Conservation (phyloP, 2,113 vertebrate species). For the Tetraodon nigroviridis region DNA sequence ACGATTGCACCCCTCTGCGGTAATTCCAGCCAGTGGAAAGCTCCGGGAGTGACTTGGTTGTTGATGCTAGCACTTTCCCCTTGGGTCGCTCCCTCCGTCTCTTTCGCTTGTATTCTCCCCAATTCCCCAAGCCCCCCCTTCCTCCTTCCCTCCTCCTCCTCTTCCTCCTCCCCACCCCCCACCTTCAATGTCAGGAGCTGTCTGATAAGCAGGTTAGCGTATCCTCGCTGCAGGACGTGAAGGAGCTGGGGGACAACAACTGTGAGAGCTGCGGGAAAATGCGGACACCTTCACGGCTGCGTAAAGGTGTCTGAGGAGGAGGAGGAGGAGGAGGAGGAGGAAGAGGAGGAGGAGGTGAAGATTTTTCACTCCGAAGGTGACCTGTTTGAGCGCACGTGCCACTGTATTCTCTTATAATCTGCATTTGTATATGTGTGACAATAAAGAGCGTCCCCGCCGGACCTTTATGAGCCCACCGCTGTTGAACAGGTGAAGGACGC, state of each 20-base stretch:
- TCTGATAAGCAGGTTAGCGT: conserved; percentile 70
- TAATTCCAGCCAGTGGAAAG: conserved; percentile 65
- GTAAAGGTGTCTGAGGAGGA: conserved; percentile 31
- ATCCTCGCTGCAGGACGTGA: conserved; percentile 57
- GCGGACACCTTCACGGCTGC: conserved; percentile 33
- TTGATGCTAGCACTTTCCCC: conserved; percentile 69
- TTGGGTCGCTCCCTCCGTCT: conserved; percentile 59
- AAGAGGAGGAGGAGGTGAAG: conserved; percentile 23
- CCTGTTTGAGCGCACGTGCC: conserved; percentile 13
- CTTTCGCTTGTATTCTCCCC: conserved; percentile 54
- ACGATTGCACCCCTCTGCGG: conserved; percentile 62
- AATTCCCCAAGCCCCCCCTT: conserved; percentile 14
- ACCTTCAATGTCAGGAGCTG: conserved; percentile 68
- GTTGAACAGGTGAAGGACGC: conserved; percentile 70
- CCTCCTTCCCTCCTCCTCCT: conserved; percentile 25
- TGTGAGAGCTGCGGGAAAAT: conserved; percentile 50
- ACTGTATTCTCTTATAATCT: conserved; percentile 47
- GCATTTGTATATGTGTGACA: conserved; percentile 34
- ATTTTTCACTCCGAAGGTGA: conserved; percentile 60
- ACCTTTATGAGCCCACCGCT: conserved; percentile 47
- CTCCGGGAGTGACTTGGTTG: conserved; percentile 70
- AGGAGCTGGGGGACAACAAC: conserved; percentile 62
- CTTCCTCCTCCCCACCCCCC: conserved; percentile 27
- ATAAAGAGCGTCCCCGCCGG: conserved; percentile 29
- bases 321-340: conserved; percentile 22